A percentile compares a stretch with the other conserved stretches of the same genome.
Evolutionary conservation across 2,888 invertebrate species (phyloP).

Genomic region (Trypoxylon attenuatum): DNA sequence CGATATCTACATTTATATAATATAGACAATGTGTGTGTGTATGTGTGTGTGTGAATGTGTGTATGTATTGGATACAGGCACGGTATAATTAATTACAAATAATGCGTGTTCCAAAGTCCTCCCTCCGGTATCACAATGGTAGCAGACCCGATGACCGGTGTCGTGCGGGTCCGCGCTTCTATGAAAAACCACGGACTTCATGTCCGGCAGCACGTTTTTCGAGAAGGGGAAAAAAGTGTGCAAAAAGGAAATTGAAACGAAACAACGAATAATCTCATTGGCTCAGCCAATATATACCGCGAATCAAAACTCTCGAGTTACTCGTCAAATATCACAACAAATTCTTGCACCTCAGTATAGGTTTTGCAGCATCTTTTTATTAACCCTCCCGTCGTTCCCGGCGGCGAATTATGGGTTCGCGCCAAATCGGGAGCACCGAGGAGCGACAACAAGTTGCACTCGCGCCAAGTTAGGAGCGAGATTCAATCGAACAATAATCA

Average conservation of each 20-base stretch:
- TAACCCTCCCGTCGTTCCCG: conserved; percentile 17
- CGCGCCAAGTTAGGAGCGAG: conserved; percentile 41
- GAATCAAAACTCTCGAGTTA: conserved; percentile 57
- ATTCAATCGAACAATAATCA: conserved; percentile 51
- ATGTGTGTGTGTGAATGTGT: not conserved
- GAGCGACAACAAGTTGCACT: conserved; percentile 40
- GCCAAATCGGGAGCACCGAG: conserved; percentile 25
- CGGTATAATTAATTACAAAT: conserved; percentile 72
- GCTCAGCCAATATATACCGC: conserved; percentile 65
- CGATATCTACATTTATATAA: conserved; percentile 64
- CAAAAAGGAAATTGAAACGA: conserved; percentile 51
- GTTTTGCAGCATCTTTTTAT: conserved; percentile 25
- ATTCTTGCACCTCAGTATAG: conserved; percentile 51
- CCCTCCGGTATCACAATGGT: conserved; percentile 69
- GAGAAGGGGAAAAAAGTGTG: conserved; percentile 33
- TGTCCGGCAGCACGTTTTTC: conserved; percentile 49
- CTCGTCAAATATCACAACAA: conserved; percentile 69
- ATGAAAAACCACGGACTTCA: conserved; percentile 61
- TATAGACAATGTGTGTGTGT: conserved; percentile 54
- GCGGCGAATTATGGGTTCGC: conserved; percentile 3
- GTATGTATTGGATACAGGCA: conserved; percentile 70
- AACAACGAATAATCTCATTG: conserved; percentile 51
- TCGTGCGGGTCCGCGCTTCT: conserved; percentile 35
- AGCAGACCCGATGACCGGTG: conserved; percentile 48
- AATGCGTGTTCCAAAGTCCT: conserved; percentile 66